phyloP scores from a whole-genome alignment of 2,888 invertebrate species.

The Flexamia atlantica region DNA sequence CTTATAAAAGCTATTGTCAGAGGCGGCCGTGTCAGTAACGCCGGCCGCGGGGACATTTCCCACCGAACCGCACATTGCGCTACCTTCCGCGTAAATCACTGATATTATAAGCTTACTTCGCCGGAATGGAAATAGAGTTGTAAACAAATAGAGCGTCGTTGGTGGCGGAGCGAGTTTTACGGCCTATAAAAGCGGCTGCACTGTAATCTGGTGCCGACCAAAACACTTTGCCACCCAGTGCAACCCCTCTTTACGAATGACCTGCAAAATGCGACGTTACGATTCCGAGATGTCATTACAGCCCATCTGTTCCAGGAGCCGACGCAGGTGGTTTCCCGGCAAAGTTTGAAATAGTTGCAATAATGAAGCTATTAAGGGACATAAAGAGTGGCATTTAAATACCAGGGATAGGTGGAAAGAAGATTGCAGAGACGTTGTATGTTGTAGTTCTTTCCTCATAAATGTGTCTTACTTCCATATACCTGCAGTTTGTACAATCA shows the following conservation, averaged over 20 bases:
- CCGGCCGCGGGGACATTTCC: slow-evolving; percentile 24
- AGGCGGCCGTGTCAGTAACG: too few relatives aligned
- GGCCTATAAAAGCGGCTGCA: slow-evolving; percentile 38
- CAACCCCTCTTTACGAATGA: slow-evolving; percentile 57
- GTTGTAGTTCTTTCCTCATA: too few relatives aligned
- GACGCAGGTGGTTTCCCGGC: slow-evolving; percentile 45
- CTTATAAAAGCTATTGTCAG: too few relatives aligned
- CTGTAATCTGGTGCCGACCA: slow-evolving; percentile 58
- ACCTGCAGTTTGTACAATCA: too few relatives aligned
- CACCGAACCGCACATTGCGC: slow-evolving; percentile 18
- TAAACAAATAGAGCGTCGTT: slow-evolving; percentile 59
- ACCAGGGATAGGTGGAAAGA: neutral
- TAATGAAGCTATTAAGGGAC: neutral
- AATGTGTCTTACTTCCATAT: too few relatives aligned
- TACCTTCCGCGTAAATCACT: slow-evolving; percentile 40
- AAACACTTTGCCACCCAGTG: slow-evolving; percentile 53
- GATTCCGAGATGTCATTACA: slow-evolving; percentile 53
- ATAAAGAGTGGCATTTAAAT: neutral
- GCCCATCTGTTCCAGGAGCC: neutral
- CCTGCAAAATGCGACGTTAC: slow-evolving; percentile 54
- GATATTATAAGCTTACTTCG: slow-evolving; percentile 46
- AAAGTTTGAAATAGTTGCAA: neutral
- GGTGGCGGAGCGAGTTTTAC: slow-evolving; percentile 49
- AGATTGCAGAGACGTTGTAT: too few relatives aligned
- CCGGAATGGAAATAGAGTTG: slow-evolving; percentile 58